These are phyloP conservation scores for Saimiri boliviensis DNA, from an alignment of 2,113 vertebrate genomes.

Conservation along the genomic window DNA sequence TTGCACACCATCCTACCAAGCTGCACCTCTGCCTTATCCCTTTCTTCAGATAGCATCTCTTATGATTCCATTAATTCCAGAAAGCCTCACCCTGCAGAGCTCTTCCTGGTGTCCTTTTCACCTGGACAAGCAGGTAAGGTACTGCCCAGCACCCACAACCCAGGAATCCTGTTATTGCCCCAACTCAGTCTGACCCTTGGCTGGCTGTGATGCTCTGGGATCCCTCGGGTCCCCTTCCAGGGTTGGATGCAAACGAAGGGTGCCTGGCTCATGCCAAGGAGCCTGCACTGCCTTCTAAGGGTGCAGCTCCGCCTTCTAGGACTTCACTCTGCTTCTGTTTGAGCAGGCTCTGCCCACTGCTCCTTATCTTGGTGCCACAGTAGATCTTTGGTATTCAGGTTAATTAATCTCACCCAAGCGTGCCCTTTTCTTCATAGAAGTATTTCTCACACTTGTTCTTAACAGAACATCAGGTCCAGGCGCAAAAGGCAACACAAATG, in stretches of 20 bases:
- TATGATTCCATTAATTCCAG: not conserved
- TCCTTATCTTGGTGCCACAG: not conserved
- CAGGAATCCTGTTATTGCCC: not conserved
- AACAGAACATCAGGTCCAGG: not conserved
- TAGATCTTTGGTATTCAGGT: not conserved
- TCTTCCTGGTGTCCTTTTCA: not conserved
- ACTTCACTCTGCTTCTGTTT: not conserved
- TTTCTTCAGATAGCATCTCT: not conserved
- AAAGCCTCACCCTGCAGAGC: not conserved
- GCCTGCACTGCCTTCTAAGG: not conserved
- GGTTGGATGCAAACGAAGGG: not conserved
- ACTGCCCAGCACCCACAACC: not conserved
- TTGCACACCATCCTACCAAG: too few relatives aligned
- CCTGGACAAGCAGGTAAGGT: not conserved
- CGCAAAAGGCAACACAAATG: not conserved
- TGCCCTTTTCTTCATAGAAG: not conserved
- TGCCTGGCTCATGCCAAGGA: not conserved
- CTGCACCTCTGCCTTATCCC: not conserved
- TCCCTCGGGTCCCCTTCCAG: not conserved
- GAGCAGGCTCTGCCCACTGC: not conserved
- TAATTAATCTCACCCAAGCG: not conserved
- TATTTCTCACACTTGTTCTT: not conserved
- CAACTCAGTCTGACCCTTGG: not conserved
- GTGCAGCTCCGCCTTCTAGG: too few relatives aligned
- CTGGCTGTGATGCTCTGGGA: not conserved